Percentiles rank a stretch among this genome's conserved stretches.
Evolutionary conservation across 2,113 vertebrate genomes (phyloP).

Genomic region (Apteryx owenii): DNA sequence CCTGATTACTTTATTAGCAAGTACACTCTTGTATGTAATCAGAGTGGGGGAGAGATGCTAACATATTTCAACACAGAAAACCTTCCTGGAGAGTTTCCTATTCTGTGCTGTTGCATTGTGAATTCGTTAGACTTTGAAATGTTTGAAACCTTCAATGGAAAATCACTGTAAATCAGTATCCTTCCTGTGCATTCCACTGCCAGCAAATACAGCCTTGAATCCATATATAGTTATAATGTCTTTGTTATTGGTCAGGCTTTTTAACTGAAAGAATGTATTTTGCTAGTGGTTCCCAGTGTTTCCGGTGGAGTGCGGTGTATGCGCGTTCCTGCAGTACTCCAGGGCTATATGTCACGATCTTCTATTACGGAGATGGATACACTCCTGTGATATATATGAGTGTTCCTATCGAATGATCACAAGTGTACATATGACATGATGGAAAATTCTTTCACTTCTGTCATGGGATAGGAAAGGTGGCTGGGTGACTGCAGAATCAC

Average conservation of each 20-base stretch:
- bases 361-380: neutral
- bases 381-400: neutral
- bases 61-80: neutral
- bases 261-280: neutral
- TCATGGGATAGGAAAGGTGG: neutral
- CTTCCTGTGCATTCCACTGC: neutral
- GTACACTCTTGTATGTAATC: neutral
- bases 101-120: neutral
- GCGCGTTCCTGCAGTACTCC: slow-evolving; percentile 22
- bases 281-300: neutral
- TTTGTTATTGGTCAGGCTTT: neutral
- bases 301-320: neutral
- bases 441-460: neutral
- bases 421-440: neutral
- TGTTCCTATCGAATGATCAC: neutral
- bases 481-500: neutral
- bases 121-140: neutral
- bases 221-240: neutral
- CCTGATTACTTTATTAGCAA: neutral
- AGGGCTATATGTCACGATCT: slow-evolving; percentile 42
- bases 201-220: slow-evolving; percentile 20
- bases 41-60: neutral
- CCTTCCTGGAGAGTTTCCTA: neutral
- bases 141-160: slow-evolving; percentile 23
- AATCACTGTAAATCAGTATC: slow-evolving; percentile 26